phyloP scores from a whole-genome alignment of 2,113 vertebrate genomes.

The Ciconia boyciana region DNA sequence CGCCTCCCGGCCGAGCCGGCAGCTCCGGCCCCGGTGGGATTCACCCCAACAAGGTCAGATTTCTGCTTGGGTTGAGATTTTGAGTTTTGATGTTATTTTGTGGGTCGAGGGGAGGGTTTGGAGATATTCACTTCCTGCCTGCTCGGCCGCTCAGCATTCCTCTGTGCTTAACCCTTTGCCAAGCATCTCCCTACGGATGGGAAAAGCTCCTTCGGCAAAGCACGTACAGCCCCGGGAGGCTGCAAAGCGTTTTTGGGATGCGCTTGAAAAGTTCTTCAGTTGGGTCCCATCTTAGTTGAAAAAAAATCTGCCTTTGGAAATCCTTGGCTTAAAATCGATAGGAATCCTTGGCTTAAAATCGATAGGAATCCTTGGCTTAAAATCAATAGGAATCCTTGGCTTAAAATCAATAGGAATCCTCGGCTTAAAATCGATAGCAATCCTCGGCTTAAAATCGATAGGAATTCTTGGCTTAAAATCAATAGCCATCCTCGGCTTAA shows the following conservation, averaged over 20 bases:
- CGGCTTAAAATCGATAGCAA: neutral
- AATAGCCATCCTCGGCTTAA: neutral
- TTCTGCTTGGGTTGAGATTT: neutral
- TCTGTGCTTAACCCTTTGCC: neutral
- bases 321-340: neutral
- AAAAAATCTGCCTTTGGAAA: neutral
- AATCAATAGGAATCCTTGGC: neutral
- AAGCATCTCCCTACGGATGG: neutral
- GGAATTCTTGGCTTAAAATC: neutral
- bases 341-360: neutral
- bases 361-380: neutral
- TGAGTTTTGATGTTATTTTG: neutral
- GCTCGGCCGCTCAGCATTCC: neutral
- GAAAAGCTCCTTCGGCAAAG: neutral
- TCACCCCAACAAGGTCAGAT: neutral
- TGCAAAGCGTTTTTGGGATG: accelerated
- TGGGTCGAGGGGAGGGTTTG: neutral
- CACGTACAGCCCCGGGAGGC: accelerated
- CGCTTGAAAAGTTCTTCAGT: accelerated
- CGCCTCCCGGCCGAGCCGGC: accelerated
- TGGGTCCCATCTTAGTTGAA: accelerated
- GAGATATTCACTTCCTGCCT: neutral
- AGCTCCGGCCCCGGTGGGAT: neutral
- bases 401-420: neutral
- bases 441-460: neutral